These are phyloP conservation scores for Styela plicata DNA, from an alignment of 23 tunicate genomes.

Conservation along the genomic window DNA sequence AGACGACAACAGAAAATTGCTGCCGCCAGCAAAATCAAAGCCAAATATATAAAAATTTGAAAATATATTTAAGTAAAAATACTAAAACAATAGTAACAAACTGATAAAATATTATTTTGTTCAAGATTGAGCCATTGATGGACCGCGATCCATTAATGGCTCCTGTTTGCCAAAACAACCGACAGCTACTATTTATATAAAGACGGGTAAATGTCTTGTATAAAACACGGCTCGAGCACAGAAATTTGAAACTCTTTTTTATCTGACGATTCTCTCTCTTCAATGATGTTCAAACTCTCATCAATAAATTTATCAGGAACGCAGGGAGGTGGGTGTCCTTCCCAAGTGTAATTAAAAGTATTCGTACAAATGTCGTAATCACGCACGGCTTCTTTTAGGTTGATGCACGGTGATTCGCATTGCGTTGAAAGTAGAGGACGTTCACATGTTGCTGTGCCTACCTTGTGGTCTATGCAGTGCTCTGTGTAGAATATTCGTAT, in stretches of 20 bases:
- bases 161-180: too few relatives aligned
- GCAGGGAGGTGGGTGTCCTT: conserved; percentile 63
- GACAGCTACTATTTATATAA: too few relatives aligned
- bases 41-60: too few relatives aligned
- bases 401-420: conserved; percentile 75
- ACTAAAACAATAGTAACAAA: too few relatives aligned
- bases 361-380: conserved; percentile 46
- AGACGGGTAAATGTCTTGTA: background rate
- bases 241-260: background rate
- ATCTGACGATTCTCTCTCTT: conserved; percentile 1
- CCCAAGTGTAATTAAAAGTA: conserved; percentile 56
- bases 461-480: conserved; percentile 24
- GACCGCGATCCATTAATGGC: too few relatives aligned
- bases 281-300: background rate
- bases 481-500: background rate
- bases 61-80: too few relatives aligned
- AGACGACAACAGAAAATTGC: too few relatives aligned
- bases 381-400: conserved; percentile 16
- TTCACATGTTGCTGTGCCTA: background rate
- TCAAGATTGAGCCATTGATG: too few relatives aligned
- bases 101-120: too few relatives aligned
- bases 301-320: conserved; percentile 43
- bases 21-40: too few relatives aligned
- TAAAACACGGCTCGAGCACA: conserved; percentile 6
- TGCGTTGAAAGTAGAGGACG: background rate